These are phyloP conservation scores for Nomada hirtipes DNA, from an alignment of 2,888 invertebrate genomes.

Conservation along the genomic window DNA sequence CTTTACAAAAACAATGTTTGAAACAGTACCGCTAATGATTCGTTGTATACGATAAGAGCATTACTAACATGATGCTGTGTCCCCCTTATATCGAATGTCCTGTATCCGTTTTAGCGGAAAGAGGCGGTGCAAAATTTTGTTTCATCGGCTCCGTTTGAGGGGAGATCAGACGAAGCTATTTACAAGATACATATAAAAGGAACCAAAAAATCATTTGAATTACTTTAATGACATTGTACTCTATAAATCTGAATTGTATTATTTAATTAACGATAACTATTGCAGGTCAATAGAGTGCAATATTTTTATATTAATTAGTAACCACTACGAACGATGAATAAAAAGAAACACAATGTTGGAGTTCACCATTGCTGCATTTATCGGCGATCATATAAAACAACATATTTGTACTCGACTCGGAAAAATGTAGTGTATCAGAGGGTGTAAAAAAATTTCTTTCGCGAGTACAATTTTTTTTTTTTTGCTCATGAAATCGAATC, in stretches of 20 bases:
- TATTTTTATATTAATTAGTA: slow-evolving; percentile 69
- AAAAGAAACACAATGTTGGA: slow-evolving; percentile 35
- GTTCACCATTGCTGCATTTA: slow-evolving; percentile 47
- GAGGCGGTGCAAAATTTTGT: slow-evolving; percentile 67
- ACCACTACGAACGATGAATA: slow-evolving; percentile 52
- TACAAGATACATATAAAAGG: slow-evolving; percentile 22
- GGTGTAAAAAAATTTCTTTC: slow-evolving; percentile 43
- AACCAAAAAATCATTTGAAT: slow-evolving; percentile 41
- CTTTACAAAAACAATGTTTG: slow-evolving; percentile 66
- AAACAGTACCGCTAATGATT: slow-evolving; percentile 61
- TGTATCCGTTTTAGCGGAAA: slow-evolving; percentile 70
- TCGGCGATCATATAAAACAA: slow-evolving; percentile 39
- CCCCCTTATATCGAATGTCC: slow-evolving; percentile 54
- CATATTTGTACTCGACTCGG: slow-evolving; percentile 41
- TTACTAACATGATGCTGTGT: slow-evolving; percentile 62
- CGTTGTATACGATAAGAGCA: slow-evolving; percentile 62
- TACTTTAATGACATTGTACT: slow-evolving; percentile 53
- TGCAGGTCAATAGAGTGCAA: slow-evolving; percentile 68
- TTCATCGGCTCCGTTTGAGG: slow-evolving; percentile 33
- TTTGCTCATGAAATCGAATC: slow-evolving; percentile 11
- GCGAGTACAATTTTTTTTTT: slow-evolving; percentile 43
- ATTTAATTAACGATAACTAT: slow-evolving; percentile 61
- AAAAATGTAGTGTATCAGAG: slow-evolving; percentile 51
- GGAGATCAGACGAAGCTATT: slow-evolving; percentile 10
- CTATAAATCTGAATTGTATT: slow-evolving; percentile 60